Percentiles rank a stretch among this genome's conserved stretches.
Conservation (phyloP, 2,888 invertebrate genomes). For the Hydrotaea diabolus region DNA sequence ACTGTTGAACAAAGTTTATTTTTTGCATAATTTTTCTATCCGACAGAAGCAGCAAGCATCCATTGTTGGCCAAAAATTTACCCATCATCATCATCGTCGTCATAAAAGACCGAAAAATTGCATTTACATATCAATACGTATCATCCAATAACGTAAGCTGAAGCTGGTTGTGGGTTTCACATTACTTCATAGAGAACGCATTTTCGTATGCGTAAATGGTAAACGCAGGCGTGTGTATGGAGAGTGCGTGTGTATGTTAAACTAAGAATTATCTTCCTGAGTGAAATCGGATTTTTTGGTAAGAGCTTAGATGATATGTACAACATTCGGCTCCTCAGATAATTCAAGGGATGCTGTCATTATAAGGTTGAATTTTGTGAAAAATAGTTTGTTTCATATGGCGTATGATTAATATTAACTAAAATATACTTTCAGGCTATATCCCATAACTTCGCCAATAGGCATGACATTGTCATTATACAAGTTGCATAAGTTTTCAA, state of each 20-base stretch:
- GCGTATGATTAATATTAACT: too few relatives aligned
- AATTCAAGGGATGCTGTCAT: not conserved
- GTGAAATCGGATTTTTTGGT: not conserved
- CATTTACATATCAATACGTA: slow-evolving; percentile 32
- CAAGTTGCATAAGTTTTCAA: too few relatives aligned
- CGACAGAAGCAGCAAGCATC: not conserved
- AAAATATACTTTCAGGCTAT: too few relatives aligned
- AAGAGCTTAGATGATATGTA: not conserved
- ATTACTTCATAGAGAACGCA: slow-evolving; percentile 7
- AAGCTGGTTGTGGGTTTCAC: not conserved
- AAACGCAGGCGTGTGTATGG: not conserved
- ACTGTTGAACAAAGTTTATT: not conserved
- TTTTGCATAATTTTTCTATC: slow-evolving; percentile 24
- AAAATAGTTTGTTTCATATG: too few relatives aligned
- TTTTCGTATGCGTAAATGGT: slow-evolving; percentile 8
- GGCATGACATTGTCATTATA: too few relatives aligned
- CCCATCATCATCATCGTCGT: not conserved
- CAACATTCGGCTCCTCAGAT: not conserved
- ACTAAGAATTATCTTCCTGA: slow-evolving; percentile 23
- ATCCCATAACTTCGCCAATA: too few relatives aligned
- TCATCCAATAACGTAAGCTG: not conserved
- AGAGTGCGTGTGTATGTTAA: not conserved
- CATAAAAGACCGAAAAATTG: slow-evolving; percentile 3
- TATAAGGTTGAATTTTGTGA: too few relatives aligned
- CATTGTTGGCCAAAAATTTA: not conserved